Percentiles rank a stretch among this genome's conserved stretches.
Evolutionary conservation across 2,888 invertebrate genomes (phyloP).

Genomic region (Caprella mutica): DNA sequence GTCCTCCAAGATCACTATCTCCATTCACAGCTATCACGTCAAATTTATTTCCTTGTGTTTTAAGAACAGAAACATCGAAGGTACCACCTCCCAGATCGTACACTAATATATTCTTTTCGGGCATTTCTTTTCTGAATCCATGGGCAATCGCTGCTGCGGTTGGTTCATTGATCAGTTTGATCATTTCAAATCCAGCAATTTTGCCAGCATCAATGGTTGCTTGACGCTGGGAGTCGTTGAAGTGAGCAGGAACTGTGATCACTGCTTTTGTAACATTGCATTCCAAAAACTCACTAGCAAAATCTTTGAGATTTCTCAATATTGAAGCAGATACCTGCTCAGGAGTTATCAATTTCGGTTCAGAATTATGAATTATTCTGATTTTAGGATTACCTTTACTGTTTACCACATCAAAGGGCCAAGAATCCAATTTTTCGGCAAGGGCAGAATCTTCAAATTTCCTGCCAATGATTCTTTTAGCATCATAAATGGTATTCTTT

Average conservation of each 20-base stretch:
- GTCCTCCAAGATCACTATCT: background rate
- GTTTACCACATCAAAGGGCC: background rate
- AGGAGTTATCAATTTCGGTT: background rate
- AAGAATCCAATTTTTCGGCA: too few species aligned
- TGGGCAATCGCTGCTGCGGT: background rate
- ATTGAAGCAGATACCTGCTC: background rate
- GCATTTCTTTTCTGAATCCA: background rate
- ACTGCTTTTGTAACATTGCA: background rate
- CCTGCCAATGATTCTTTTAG: too few species aligned
- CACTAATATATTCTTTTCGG: conserved; percentile 1
- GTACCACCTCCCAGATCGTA: too few species aligned
- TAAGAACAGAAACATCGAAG: background rate
- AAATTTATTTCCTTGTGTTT: background rate
- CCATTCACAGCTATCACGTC: background rate
- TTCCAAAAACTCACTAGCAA: background rate
- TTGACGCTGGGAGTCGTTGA: background rate
- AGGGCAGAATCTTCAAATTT: too few species aligned
- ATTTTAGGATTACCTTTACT: background rate
- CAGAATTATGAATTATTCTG: background rate
- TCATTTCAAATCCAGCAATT: background rate
- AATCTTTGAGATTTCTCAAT: background rate
- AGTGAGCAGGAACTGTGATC: conserved; percentile 5
- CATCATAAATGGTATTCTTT: too few species aligned
- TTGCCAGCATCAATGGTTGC: background rate
- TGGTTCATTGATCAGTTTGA: background rate